Evolutionary conservation across 2,113 vertebrate genomes (phyloP).

Genomic region (Notarius lentiginosus): DNA sequence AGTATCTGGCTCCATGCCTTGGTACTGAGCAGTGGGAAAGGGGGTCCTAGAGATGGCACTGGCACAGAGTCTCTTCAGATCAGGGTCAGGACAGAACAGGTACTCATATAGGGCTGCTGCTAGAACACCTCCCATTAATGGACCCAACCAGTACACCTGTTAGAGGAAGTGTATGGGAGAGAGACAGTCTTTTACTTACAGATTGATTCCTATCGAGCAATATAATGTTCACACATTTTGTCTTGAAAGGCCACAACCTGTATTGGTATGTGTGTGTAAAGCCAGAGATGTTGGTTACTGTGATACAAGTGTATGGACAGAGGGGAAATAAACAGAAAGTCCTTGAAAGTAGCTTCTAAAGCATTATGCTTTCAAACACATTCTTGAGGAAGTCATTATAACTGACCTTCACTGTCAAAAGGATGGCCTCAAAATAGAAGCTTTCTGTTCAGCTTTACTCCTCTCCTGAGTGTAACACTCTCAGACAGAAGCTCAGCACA

Average conservation of each 20-base stretch:
- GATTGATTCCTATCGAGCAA: neutral
- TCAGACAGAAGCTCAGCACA: slow-evolving; percentile 8
- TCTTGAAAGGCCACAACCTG: neutral
- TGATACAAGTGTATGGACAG: neutral
- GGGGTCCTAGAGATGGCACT: slow-evolving; percentile 75
- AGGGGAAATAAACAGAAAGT: neutral
- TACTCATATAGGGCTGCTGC: slow-evolving; percentile 68
- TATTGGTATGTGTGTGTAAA: neutral
- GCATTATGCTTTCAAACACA: neutral
- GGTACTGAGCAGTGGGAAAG: slow-evolving; percentile 76
- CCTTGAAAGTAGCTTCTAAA: neutral
- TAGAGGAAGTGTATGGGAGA: slow-evolving; percentile 13
- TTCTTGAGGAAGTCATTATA: neutral
- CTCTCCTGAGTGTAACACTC: slow-evolving; percentile 4
- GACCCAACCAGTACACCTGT: slow-evolving; percentile 74
- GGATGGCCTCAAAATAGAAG: slow-evolving; percentile 6
- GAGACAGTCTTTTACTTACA: neutral
- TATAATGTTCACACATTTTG: neutral
- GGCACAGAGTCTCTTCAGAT: slow-evolving; percentile 66
- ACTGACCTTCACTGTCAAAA: neutral
- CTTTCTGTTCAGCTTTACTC: neutral
- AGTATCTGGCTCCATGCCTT: slow-evolving; percentile 76
- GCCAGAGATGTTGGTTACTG: neutral
- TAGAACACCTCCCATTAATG: slow-evolving; percentile 63
- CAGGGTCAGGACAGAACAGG: slow-evolving; percentile 68